Evolutionary conservation across 64 coral and sea anemone species (phyloP), one percentile per base, ranked within the genome.

Genomic region (Stichodactyla mertensii): DNA sequence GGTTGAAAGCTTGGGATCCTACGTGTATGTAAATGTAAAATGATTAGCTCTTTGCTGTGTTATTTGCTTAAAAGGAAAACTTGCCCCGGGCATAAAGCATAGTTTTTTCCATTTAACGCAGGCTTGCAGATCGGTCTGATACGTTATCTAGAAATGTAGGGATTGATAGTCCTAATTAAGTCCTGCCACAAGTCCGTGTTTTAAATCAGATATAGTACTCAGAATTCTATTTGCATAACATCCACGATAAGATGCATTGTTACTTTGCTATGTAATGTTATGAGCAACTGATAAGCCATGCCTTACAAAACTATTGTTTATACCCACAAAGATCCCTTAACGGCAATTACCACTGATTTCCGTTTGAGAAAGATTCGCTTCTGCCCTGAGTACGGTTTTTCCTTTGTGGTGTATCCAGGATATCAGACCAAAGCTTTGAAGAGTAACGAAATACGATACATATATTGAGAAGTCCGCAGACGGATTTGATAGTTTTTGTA

Each of bases 221-320:
- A 7, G 15, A 53, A 53, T 9, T 81, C 51, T 81, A 81, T 81
- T 81, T 81, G 78, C 78, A 81, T 81, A 81, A 81, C 78, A 12
- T 66, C 61, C 5, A 16, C 15, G 61, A 16, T 80, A 52, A 19
- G 19, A 71, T 52, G n/a, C 78, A 53, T 81, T 55, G 78, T 53
- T 53, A 81, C 78, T 19, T 4, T 81, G n/a, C 16, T 77, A 12
- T 13, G 15, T 18, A 13, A 79, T 22, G 4, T 31, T n/a, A 74
- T 74, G 27, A 13, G 22, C 36, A 45, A 45, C 36, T 45, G 36
- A 45, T 45, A 45, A 45, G 3, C 36, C 36, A 3, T 45, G 36
- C 36, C 36, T 45, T 45, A 45, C 36, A 6, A 66, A 66, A n/a
- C 20, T 66, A 64, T n/a, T n/a, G 6, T n/a, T 66, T 66, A 20